Percentiles rank a stretch among this genome's conserved stretches.
phyloP scores from a whole-genome alignment of 2,113 vertebrate species.

The Falco punctatus region DNA sequence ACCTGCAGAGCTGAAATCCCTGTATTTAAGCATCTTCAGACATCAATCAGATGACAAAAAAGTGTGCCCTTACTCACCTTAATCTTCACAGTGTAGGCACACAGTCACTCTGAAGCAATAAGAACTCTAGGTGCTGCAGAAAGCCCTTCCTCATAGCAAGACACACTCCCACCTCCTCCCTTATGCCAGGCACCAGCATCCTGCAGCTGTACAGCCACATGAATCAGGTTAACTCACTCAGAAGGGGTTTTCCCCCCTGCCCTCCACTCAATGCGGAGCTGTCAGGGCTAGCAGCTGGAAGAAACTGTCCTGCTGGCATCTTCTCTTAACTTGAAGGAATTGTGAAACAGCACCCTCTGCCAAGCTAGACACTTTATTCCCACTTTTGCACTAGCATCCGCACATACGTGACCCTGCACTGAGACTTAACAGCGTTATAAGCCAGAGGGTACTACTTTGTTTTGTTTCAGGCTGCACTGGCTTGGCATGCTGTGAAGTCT shows the following conservation, averaged over 20 bases:
- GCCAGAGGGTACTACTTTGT: neutral
- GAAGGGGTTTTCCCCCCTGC: neutral
- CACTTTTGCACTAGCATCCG: neutral
- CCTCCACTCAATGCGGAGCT: neutral
- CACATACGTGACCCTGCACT: neutral
- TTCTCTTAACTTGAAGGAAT: neutral
- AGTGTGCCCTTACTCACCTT: neutral
- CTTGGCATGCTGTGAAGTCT: neutral
- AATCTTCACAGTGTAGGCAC: neutral
- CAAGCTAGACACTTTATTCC: neutral
- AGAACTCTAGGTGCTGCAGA: neutral
- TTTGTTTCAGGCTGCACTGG: neutral
- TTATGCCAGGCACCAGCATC: neutral
- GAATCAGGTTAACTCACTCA: neutral
- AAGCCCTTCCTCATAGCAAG: neutral
- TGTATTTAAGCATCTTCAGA: neutral
- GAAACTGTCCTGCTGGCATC: neutral
- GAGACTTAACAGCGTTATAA: neutral
- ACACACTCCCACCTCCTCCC: neutral
- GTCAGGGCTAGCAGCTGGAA: neutral
- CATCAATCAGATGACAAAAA: neutral
- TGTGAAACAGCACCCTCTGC: neutral
- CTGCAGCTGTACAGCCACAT: neutral
- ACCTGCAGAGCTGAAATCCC: neutral
- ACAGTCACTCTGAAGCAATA: neutral